Evolutionary conservation across 1,140 invertebrate genomes (phyloP), one percentile per base, ranked within the genome.

Genomic region (Caenorhabditis latens): DNA sequence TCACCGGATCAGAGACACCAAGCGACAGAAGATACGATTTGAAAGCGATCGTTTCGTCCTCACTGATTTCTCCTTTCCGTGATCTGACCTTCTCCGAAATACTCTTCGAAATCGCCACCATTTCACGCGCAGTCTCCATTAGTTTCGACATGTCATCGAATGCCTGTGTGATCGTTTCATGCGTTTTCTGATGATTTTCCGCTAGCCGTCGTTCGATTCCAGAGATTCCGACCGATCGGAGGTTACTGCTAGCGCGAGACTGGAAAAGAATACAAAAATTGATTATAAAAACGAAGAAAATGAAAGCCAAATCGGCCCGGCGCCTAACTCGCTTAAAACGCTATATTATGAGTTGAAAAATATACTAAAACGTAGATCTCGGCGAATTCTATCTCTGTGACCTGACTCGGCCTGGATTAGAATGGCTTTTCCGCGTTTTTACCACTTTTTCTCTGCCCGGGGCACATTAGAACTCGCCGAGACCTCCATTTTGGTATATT

Each of bases 71-170:
- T 43, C 97, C 97, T 94, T 98, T 96, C 92, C 96, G 96, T 90
- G 98, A 96, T 94, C 96, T 95, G 90, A 99, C 97, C 95, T 97
- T 98, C 85, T 95, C 95, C 57, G 97, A 97, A 91, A 99, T 98
- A 86, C 94, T 96, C 92, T 96, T 97, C 0, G 97, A 96, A 89
- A 99, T 94, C 4, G 94, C 93, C 24, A 99, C 97, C 98, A 99
- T 99, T 88, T 99, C 97, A 94, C 98, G 96, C 6, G 98, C 97
- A 95, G 97, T 97, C 85, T 95, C 95, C 95, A 99, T 99, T 0
- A 99, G 94, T 91, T 97, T 96, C 91, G 94, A 96, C 24, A 99
- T 94, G 94, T 99, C 98, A 94, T 99, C 95, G 94, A 99, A 99
- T 21, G 98, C 97, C 88, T 95, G 91, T 86, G 90, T 92, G 90